Base-by-base conservation (phyloP, 2,113 vertebrate species). In the Macquaria australasica region DNA sequence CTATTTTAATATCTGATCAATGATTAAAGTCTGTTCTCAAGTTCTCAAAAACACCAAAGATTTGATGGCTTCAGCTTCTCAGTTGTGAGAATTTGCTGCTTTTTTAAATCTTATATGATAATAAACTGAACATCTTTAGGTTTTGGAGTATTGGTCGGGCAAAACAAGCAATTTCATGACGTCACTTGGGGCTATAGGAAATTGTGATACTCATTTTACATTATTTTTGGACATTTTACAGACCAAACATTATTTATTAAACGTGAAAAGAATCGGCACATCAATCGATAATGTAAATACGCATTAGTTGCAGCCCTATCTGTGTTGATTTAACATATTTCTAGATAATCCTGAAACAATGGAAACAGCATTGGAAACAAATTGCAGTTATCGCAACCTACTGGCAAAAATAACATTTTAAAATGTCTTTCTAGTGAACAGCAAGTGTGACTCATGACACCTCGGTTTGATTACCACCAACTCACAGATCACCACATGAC, bases 81-180 rank as follows among this genome's bases (percentile, higher is more conserved):
- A 28, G 34, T 45, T 59, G 8, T 43, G 39, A 37, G 4, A 45
- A 14, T n/a, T 34, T 48, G 8, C 48, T 66, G 53, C 37, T 77
- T 67, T 43, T 67, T 23, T 23, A 5, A 23, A 8, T 45, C 16
- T 66, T 11, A 51, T 66, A 8, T 25, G 23, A 60, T 48, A 31
- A 18, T 8, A n/a, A 59, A 74, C 3, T 39, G 8, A 43, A 56
- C 28, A 31, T 67, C 18, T 62, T 53, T 21, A 48, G 1, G 28
- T n/a, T 28, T 72, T 43, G 1, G 18, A 66, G 18, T 16, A 10
- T n/a, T 45, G 6, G 9, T 21, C 7, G 3, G 67, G 72, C 39
- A 55, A 48, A 77, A 55, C 25, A 64, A 84, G 9, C 20, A 43
- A 68, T 15, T 59, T 81, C 14, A 62, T 20, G 11, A 76, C n/a